phyloP scores from a whole-genome alignment of 2,888 invertebrate species.

The Campaea margaritaria region DNA sequence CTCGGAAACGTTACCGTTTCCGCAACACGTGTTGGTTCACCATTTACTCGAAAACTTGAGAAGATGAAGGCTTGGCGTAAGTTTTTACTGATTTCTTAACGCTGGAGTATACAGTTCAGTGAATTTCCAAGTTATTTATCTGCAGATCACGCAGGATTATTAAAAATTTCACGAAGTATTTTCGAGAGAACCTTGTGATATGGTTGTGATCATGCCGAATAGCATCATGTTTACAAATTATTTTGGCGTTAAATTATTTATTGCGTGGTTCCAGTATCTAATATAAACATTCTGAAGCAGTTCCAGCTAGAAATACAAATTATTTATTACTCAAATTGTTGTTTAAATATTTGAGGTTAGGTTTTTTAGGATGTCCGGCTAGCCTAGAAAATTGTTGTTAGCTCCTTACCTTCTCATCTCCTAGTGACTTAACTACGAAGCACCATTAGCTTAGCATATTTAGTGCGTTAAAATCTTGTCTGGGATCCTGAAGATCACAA shows the following conservation, averaged over 20 bases:
- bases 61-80: slow-evolving; percentile 27
- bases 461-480: too few relatives aligned
- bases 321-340: neutral
- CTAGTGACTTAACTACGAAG: too few relatives aligned
- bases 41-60: slow-evolving; percentile 18
- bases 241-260: too few relatives aligned
- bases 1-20: slow-evolving; percentile 35
- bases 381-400: too few relatives aligned
- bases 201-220: slow-evolving; percentile 17
- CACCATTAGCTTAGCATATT: too few relatives aligned
- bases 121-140: neutral
- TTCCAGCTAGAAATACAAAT: neutral
- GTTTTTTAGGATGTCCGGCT: too few relatives aligned
- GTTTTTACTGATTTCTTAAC: slow-evolving; percentile 19
- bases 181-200: too few relatives aligned
- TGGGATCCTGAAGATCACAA: too few relatives aligned
- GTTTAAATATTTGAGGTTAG: slow-evolving; percentile 25
- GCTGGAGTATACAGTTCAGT: slow-evolving; percentile 4
- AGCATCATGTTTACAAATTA: slow-evolving; percentile 34
- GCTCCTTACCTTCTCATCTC: too few relatives aligned
- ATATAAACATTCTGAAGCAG: neutral
- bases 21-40: slow-evolving; percentile 43
- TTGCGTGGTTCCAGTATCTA: too few relatives aligned
- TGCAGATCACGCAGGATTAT: neutral
- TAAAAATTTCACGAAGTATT: too few relatives aligned